Base-by-base conservation (phyloP, 2,797 vertebrate species). In the Tapirus indicus region DNA sequence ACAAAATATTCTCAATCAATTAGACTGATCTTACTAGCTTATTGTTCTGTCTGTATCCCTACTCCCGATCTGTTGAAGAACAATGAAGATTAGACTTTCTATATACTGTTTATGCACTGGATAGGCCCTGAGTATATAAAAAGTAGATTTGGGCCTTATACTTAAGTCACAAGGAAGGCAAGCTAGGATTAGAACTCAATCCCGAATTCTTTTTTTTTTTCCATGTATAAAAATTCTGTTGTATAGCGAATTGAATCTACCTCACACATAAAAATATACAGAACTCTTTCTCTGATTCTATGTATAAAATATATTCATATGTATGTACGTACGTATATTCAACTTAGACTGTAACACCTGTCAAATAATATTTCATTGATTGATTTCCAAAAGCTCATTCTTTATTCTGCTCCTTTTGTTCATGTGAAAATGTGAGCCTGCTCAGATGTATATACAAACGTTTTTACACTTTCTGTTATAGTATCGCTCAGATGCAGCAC, bases 321-420 rank as follows among this genome's bases (percentile, higher is more conserved):
- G 4, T 68, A 23, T 71, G 20, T 88, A 52, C 64, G 5, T 93
- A 79, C 64, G 5, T 93, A 79, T 91, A 88, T 69, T 52, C 74
- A 95, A 54, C 14, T 91, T 96, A 83, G 7, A 84, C 38, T 95
- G 2, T 79, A 88, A 44, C 2, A 78, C 14, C 38, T 66, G 83
- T 75, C 20, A 87, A 77, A 83, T 93, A 64, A 44, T 86, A 91
- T 68, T 92, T 75, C 27, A 75, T 54, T 83, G 58, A 66, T 52
- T 80, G 21, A 44, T 54, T 92, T 86, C 41, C 49, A 44, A 82
- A 96, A 95, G 11, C 83, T 92, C 75, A 47, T 62, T 83, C 27
- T 77, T 64, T 94, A 62, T 90, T 72, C 27, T 89, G 77, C 52
- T 95, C 25, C 47, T 78, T 92, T 95, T 88, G 23, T 79, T 91